These are phyloP conservation scores for Phymorhynchus buccinoides DNA, from an alignment of 1,140 invertebrate species.

Conservation along the genomic window DNA sequence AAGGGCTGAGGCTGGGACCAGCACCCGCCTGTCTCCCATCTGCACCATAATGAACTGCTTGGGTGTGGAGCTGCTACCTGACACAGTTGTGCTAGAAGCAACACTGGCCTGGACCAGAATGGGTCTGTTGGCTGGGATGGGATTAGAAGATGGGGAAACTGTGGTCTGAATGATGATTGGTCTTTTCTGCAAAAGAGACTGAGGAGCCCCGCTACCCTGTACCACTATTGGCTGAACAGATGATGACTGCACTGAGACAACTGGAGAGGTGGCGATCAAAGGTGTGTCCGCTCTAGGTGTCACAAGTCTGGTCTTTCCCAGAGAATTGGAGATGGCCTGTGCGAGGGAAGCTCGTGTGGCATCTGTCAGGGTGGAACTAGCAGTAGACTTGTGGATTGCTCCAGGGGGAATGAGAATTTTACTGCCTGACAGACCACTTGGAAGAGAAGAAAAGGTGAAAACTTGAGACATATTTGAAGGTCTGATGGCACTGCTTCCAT, in stretches of 20 bases:
- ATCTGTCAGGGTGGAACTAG: neutral
- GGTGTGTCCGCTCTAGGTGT: neutral
- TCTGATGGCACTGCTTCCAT: neutral
- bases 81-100: neutral
- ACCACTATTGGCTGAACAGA: neutral
- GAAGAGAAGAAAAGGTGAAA: neutral
- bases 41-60: slow-evolving; percentile 35
- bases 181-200: neutral
- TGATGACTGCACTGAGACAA: neutral
- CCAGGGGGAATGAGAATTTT: neutral
- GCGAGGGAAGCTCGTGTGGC: neutral
- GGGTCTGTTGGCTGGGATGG: neutral
- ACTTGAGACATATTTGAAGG: neutral
- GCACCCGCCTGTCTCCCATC: slow-evolving; percentile 22
- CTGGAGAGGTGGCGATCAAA: neutral
- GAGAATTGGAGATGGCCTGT: slow-evolving; percentile 18
- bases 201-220: neutral
- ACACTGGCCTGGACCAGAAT: neutral
- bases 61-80: neutral
- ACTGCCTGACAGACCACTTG: neutral
- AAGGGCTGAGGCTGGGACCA: neutral
- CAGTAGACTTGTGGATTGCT: neutral
- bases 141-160: neutral
- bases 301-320: neutral
- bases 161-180: neutral